Percentiles rank a stretch among this genome's conserved stretches.
Evolutionary conservation across 2,113 vertebrate species (phyloP).

Genomic region (Asarcornis scutulata): DNA sequence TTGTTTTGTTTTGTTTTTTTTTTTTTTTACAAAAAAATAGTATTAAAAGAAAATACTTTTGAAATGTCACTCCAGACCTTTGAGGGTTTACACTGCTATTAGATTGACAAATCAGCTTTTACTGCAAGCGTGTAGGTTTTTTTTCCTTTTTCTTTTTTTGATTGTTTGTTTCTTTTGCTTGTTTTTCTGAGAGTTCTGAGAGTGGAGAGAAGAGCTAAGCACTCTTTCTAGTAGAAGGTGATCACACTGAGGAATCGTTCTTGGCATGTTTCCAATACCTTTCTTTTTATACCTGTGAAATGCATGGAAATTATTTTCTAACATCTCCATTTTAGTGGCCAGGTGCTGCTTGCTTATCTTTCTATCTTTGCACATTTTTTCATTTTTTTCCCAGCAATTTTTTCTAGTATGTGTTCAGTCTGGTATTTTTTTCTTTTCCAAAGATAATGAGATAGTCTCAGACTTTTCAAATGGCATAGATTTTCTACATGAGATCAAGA

Average conservation of each 20-base stretch:
- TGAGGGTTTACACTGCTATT: background rate
- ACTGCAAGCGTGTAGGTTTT: background rate
- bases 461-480: background rate
- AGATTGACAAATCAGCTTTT: background rate
- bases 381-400: background rate
- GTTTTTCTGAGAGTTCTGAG: background rate
- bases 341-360: background rate
- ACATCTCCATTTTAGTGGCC: background rate
- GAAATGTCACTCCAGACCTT: background rate
- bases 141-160: background rate
- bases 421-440: background rate
- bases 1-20: background rate
- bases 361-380: background rate
- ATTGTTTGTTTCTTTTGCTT: background rate
- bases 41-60: background rate
- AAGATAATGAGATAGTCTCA: background rate
- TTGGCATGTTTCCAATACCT: background rate
- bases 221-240: background rate
- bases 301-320: background rate
- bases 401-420: background rate
- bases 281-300: background rate
- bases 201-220: rapidly evolving
- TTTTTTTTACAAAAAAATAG: background rate
- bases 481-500: background rate
- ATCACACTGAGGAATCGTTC: background rate